Conservation (phyloP, 2,888 invertebrate genomes). For the Drosophila conformis region DNA sequence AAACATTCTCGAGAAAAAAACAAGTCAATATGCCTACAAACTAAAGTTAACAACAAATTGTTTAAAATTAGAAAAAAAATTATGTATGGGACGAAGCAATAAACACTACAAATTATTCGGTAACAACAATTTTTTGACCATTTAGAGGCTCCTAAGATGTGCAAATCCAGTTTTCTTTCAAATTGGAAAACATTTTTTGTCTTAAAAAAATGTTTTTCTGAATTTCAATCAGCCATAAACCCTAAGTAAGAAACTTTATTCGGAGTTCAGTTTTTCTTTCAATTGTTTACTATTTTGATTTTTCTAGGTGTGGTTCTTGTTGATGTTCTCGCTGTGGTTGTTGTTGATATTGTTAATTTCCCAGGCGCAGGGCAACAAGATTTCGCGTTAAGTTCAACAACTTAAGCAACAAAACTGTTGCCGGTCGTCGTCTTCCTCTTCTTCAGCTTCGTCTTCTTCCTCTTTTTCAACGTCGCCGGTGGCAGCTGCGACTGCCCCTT, state of each 20-base stretch:
- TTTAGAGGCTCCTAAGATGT: too few relatives aligned
- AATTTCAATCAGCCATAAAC: background rate
- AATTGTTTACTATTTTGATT: background rate
- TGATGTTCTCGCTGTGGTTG: slow-evolving; percentile 24
- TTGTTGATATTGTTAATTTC: slow-evolving; percentile 72
- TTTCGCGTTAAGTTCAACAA: slow-evolving; percentile 83
- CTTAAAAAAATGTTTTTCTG: background rate
- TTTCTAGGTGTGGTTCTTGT: slow-evolving; percentile 7
- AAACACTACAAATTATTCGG: too few relatives aligned
- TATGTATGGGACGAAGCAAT: too few relatives aligned
- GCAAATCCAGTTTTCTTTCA: too few relatives aligned
- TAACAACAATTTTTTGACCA: too few relatives aligned
- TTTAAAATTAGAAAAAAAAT: too few relatives aligned
- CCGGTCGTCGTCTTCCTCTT: slow-evolving; percentile 48
- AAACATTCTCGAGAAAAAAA: background rate
- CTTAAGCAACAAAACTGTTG: slow-evolving; percentile 76
- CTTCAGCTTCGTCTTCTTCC: background rate
- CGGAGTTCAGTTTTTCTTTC: slow-evolving; percentile 4
- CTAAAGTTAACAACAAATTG: background rate
- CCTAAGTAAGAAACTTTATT: background rate
- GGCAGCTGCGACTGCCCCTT: slow-evolving; percentile 61
- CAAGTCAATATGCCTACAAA: background rate
- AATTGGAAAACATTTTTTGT: too few relatives aligned
- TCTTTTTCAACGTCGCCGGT: slow-evolving; percentile 58
- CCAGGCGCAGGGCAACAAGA: slow-evolving; percentile 75